phyloP scores from a whole-genome alignment of 2,113 vertebrate species.

The Eublepharis macularius region DNA sequence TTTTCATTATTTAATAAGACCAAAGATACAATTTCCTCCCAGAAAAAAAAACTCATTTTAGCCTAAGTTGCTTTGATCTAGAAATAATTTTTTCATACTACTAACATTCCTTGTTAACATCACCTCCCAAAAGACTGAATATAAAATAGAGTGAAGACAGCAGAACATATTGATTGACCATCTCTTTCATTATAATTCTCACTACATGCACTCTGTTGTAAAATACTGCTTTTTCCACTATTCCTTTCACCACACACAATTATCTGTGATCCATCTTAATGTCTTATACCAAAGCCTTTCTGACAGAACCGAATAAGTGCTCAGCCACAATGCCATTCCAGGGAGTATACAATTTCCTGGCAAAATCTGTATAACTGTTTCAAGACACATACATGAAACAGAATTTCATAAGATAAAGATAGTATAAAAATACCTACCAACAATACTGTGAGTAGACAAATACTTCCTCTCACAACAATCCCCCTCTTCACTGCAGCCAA shows the following conservation, averaged over 20 bases:
- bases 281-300: background rate
- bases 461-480: conserved; percentile 17
- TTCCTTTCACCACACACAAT: fast-evolving
- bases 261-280: conserved; percentile 23
- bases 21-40: background rate
- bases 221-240: background rate
- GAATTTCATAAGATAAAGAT: background rate
- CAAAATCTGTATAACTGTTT: conserved; percentile 14
- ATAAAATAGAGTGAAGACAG: conserved; percentile 23
- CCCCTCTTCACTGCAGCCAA: conserved; percentile 12
- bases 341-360: background rate
- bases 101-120: background rate
- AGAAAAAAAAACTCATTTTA: background rate
- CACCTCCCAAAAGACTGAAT: conserved; percentile 13
- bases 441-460: background rate
- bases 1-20: conserved; percentile 4
- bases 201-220: background rate
- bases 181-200: background rate
- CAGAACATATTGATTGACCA: conserved; percentile 6
- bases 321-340: conserved; percentile 7
- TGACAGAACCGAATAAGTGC: conserved; percentile 12
- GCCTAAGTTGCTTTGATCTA: background rate
- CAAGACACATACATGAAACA: background rate
- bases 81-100: background rate
- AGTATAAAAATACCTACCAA: background rate